phyloP scores from a whole-genome alignment of 1,140 invertebrate genomes.

The Aricia agestis region DNA sequence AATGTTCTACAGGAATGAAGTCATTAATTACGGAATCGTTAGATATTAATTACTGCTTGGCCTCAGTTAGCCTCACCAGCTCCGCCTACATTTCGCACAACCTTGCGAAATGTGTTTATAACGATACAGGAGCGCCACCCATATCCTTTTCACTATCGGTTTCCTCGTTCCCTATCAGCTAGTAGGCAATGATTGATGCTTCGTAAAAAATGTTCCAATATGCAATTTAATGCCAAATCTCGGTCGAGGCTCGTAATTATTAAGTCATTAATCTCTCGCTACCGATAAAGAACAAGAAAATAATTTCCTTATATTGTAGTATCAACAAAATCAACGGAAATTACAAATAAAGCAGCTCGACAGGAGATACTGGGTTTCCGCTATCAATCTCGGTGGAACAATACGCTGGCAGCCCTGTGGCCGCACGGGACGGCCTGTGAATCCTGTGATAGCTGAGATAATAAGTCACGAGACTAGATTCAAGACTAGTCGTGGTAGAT shows the following conservation, averaged over 20 bases:
- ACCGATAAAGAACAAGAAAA: slow-evolving; percentile 17
- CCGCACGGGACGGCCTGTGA: slow-evolving; percentile 14
- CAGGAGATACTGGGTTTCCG: slow-evolving; percentile 50
- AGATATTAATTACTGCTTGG: slow-evolving; percentile 40
- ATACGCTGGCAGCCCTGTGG: slow-evolving; percentile 35
- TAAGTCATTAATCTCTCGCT: slow-evolving; percentile 45
- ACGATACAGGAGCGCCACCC: slow-evolving; percentile 58
- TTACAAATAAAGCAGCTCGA: slow-evolving; percentile 55
- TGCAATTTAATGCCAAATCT: slow-evolving; percentile 16
- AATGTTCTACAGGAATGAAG: slow-evolving; percentile 25
- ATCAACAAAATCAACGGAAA: slow-evolving; percentile 52
- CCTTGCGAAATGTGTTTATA: slow-evolving; percentile 64
- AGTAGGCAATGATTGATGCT: slow-evolving; percentile 61
- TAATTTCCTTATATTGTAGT: slow-evolving; percentile 32
- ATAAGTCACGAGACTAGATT: no score
- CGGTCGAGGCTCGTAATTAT: slow-evolving; percentile 43
- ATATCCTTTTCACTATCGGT: slow-evolving; percentile 29
- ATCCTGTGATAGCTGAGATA: no score
- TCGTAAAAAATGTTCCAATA: not conserved
- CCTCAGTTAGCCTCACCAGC: slow-evolving; percentile 32
- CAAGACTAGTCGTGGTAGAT: no score
- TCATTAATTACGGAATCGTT: not conserved
- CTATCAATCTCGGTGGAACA: slow-evolving; percentile 61
- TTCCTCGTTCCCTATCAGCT: slow-evolving; percentile 54
- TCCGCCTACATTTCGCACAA: slow-evolving; percentile 58